Evolutionary conservation across 1,140 invertebrate genomes (phyloP), one percentile per base, ranked within the genome.

Genomic region (Nixonia krombeini): DNA sequence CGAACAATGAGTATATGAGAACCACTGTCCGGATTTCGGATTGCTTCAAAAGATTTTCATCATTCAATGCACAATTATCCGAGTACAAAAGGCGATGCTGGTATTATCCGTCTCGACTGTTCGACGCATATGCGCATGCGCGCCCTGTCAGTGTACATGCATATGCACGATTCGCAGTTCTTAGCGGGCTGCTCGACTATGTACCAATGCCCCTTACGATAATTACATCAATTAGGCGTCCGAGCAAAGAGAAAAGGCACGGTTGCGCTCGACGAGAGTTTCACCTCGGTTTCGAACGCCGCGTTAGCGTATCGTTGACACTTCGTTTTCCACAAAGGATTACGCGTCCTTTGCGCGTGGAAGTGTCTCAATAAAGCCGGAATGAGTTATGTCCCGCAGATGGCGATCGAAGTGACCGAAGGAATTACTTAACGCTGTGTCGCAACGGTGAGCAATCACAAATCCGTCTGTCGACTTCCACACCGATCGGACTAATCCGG

Each of bases 171-270:
- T 13, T 35, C 7, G 33, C 33, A 13, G 13, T 35, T 10, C 29
- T 31, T 31, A 12, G 29, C 10, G 29, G 3, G 9, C 33, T 35
- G 10, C 33, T 35, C 33, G 37, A 35, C 38, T 69, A 62, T 63
- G 59, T 70, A 57, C 64, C 65, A 73, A 70, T 35, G 33, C n/a
- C 72, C 44, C 25, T 44, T 33, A 70, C 33, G 58, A 61, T 75
- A 78, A 79, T 79, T 78, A 59, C 73, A 38, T 63, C 49, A 62
- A 74, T 76, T 76, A 73, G 15, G 23, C 28, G 15, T 44, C 25
- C 13, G 28, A 37, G 56, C 44, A 51, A 56, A 49, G 33, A 35
- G 59, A 49, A 16, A 29, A 13, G n/a, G 28, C 12, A n/a, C 10
- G 37, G 49, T 1, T 25, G 8, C 16, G 10, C 9, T 16, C 23